Percentiles rank a stretch among this genome's conserved stretches.
phyloP scores from a whole-genome alignment of 2,113 vertebrate species.

The Salminus brasiliensis region DNA sequence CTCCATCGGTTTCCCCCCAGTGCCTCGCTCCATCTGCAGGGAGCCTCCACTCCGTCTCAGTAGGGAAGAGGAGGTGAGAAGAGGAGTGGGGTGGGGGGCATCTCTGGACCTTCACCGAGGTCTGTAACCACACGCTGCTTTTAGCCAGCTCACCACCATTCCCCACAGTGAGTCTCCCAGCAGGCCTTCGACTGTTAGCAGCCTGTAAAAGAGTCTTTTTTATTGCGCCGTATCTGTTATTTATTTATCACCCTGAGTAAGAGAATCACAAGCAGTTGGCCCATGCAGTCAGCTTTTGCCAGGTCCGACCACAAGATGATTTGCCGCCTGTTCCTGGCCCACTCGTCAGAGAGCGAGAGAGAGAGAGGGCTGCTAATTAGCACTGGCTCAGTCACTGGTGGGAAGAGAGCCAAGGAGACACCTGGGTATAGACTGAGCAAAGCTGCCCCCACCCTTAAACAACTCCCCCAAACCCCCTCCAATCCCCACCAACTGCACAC shows the following conservation, averaged over 20 bases:
- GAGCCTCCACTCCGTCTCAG: slow-evolving; percentile 52
- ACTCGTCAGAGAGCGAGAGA: slow-evolving; percentile 20
- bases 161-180: slow-evolving; percentile 47
- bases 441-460: slow-evolving; percentile 35
- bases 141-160: slow-evolving; percentile 33
- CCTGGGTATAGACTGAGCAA: slow-evolving; percentile 37
- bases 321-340: slow-evolving; percentile 41
- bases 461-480: slow-evolving; percentile 37
- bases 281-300: slow-evolving; percentile 25
- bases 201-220: slow-evolving; percentile 51
- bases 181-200: slow-evolving; percentile 54
- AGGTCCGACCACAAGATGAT: slow-evolving; percentile 46
- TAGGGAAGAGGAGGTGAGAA: slow-evolving; percentile 64
- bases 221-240: slow-evolving; percentile 49
- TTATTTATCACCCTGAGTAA: slow-evolving; percentile 56
- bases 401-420: slow-evolving; percentile 42
- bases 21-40: slow-evolving; percentile 57
- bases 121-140: slow-evolving; percentile 39
- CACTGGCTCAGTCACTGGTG: slow-evolving; percentile 22
- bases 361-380: slow-evolving; percentile 48
- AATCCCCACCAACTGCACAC: slow-evolving; percentile 18
- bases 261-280: slow-evolving; percentile 48
- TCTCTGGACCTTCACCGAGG: slow-evolving; percentile 39
- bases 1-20: slow-evolving; percentile 59
- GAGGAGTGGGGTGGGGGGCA: slow-evolving; percentile 34